Evolutionary conservation across 2,113 vertebrate genomes (phyloP).

Genomic region (Arenaria interpres): DNA sequence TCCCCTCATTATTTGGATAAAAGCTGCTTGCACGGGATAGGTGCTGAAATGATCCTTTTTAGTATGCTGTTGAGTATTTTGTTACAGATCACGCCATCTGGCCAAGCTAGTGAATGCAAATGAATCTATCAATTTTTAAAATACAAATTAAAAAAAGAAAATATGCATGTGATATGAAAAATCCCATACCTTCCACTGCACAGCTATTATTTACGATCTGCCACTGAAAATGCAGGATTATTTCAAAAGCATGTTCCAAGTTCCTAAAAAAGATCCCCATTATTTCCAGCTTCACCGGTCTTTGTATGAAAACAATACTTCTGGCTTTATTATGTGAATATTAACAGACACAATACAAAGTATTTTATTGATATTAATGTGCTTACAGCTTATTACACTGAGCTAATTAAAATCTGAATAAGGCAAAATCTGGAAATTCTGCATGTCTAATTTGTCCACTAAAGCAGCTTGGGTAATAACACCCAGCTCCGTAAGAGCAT

Average conservation of each 20-base stretch:
- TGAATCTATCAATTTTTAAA: constrained; percentile 49
- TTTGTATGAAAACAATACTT: constrained; percentile 60
- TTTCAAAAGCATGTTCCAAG: background rate
- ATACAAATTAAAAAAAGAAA: background rate
- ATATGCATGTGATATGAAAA: background rate
- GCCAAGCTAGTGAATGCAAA: constrained; percentile 12
- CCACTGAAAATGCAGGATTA: constrained; percentile 24
- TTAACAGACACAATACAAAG: constrained; percentile 56
- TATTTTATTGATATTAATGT: constrained; percentile 75
- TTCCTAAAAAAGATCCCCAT: background rate
- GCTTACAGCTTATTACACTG: constrained; percentile 78
- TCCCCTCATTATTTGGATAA: background rate
- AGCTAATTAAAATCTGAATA: constrained; percentile 81
- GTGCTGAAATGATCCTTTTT: constrained; percentile 38
- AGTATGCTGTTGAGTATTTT: constrained; percentile 50
- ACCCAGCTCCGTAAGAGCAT: constrained; percentile 68
- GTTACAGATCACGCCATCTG: constrained; percentile 20
- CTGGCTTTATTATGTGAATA: constrained; percentile 50
- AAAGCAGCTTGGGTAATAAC: constrained; percentile 62
- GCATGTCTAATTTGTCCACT: constrained; percentile 71
- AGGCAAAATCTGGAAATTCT: constrained; percentile 68
- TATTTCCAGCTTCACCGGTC: constrained; percentile 5
- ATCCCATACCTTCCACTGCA: background rate
- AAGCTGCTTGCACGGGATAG: background rate
- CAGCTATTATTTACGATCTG: background rate